A percentile compares a stretch with the other conserved stretches of the same genome.
phyloP scores from a whole-genome alignment of 2,797 vertebrate genomes.

The Rhinophrynus dorsalis region DNA sequence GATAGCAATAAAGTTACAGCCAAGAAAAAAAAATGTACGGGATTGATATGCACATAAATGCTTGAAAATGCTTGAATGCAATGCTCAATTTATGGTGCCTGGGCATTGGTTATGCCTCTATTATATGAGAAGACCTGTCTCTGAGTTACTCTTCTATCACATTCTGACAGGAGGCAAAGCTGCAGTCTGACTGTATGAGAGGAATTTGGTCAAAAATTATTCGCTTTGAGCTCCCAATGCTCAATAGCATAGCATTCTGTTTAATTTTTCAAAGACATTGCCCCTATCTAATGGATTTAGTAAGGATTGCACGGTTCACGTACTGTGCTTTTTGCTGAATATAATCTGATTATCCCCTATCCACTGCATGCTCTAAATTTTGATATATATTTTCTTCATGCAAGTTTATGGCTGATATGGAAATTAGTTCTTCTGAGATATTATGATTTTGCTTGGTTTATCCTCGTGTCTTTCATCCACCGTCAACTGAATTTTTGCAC shows the following conservation, averaged over 20 bases:
- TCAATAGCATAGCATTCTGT: slow-evolving; percentile 10
- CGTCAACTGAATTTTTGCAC: background rate
- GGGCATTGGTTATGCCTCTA: background rate
- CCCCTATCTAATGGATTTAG: slow-evolving; percentile 34
- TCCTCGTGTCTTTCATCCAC: background rate
- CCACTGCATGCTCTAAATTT: slow-evolving; percentile 3
- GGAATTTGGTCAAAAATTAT: slow-evolving; percentile 39
- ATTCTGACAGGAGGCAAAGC: slow-evolving; percentile 12
- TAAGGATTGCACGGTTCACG: slow-evolving; percentile 25
- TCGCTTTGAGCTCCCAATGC: slow-evolving; percentile 16
- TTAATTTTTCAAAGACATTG: slow-evolving; percentile 25
- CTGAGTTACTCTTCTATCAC: background rate
- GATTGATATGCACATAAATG: slow-evolving; percentile 2
- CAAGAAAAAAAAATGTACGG: background rate
- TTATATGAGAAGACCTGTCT: background rate
- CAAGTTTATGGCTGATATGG: slow-evolving; percentile 12
- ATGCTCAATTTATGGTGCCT: slow-evolving; percentile 9
- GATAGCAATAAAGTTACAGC: background rate
- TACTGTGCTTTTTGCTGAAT: slow-evolving; percentile 22
- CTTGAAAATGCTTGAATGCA: slow-evolving; percentile 10
- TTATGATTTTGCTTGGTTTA: slow-evolving; percentile 3
- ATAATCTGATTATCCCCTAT: slow-evolving; percentile 38
- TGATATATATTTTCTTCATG: slow-evolving; percentile 9
- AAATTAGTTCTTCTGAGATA: slow-evolving; percentile 20
- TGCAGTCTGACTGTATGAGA: slow-evolving; percentile 16